Base-by-base conservation (phyloP, 2,888 invertebrate genomes). In the Caenorhabditis japonica region DNA sequence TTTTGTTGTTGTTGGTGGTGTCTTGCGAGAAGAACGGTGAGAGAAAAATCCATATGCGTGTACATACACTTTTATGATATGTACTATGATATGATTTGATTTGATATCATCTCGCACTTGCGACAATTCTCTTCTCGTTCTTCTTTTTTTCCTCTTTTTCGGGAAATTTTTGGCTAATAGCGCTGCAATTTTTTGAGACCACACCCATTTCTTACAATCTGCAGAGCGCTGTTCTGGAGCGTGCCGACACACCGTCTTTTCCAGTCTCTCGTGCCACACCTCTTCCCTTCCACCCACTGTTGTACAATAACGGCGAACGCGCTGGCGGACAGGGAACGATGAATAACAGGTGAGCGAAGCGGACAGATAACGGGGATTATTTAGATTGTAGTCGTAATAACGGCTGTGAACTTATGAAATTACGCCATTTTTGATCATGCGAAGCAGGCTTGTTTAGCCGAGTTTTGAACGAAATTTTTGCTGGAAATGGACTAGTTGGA, bases 241-340 rank as follows among this genome's bases (percentile, higher is more conserved):
- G 87, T 71, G 93, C 94, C 25, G 93, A 94, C 88, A 95, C 95
- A 21, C 95, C 96, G 43, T 93, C 93, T 60, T 96, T 96, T 90
- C 95, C 96, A 71, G 94, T 94, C 93, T 59, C 93, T 85, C 94
- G 83, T 25, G 82, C 81, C 53, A 84, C 86, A 27, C 87, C 87
- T 25, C 74, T 86, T 47, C 87, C 87, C 21, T 87, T 82, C 75
- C 87, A 87, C 72, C 87, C 87, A 21, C 74, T 87, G 53, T 76
- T 87, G 47, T 87, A 83, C 69, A 77, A 81, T 38, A 62, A 76
- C 66, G 43, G 71, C 36, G 30, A 49, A 36, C 13, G 25, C 17
- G 52, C 44, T 56, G 34, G 17, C 4, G 59, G 53, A 23, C 44
- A 56, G 30, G 58, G 49, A 36, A 56, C 73, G 19, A 66, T 73